Conservation (phyloP, 92 coral and sea anemone species). For the Siderastrea radians region DNA sequence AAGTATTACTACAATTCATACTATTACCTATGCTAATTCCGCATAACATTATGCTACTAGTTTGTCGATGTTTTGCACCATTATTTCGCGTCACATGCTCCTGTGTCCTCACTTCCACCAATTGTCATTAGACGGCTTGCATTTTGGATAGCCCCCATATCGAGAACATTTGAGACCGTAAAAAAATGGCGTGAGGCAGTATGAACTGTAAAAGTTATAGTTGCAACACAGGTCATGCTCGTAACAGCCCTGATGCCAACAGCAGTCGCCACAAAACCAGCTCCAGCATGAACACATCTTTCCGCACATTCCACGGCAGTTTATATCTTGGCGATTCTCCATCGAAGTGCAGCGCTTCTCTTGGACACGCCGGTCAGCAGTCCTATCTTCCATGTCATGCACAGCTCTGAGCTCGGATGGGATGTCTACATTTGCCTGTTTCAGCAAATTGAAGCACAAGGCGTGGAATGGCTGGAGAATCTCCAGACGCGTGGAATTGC, state of each 20-base stretch:
- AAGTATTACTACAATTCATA: no score
- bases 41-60: no score
- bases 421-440: constrained; percentile 4
- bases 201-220: background rate
- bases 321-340: background rate
- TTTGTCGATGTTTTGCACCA: no score
- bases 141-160: background rate
- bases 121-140: background rate
- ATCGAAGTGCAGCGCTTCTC: constrained; percentile 38
- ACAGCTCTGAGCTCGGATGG: constrained; percentile 30
- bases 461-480: constrained; percentile 41
- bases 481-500: constrained; percentile 29
- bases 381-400: constrained; percentile 9
- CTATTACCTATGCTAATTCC: no score
- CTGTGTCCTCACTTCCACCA: background rate
- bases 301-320: constrained; percentile 54
- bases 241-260: constrained; percentile 61
- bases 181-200: background rate
- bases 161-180: background rate
- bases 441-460: constrained; percentile 35
- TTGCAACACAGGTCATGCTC: constrained; percentile 55
- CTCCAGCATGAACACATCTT: constrained; percentile 29
- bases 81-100: background rate
- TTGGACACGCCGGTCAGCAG: background rate
- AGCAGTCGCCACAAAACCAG: constrained; percentile 61